Evolutionary conservation across 2,113 vertebrate species (phyloP).

Genomic region (Chionomys nivalis): DNA sequence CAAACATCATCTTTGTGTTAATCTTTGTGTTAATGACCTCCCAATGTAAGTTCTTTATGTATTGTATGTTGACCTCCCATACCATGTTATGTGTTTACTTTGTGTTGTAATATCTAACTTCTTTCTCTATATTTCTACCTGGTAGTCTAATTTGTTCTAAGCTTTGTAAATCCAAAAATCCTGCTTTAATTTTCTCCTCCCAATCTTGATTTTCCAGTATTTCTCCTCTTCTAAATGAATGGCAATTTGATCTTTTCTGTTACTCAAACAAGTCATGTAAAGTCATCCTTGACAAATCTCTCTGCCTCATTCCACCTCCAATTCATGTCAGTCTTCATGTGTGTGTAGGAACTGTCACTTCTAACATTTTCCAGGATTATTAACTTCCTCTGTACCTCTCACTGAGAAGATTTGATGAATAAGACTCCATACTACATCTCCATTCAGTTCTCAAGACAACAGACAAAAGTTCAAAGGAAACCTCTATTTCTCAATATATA

Average conservation of each 20-base stretch:
- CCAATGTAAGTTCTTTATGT: background rate
- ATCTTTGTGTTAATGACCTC: background rate
- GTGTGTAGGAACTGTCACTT: background rate
- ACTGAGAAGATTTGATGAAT: background rate
- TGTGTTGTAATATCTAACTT: background rate
- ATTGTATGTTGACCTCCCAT: background rate
- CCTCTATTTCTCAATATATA: background rate
- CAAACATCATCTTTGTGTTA: background rate
- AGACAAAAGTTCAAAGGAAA: background rate
- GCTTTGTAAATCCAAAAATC: background rate
- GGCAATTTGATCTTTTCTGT: background rate
- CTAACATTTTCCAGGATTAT: background rate
- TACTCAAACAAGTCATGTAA: background rate
- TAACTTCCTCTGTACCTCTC: background rate
- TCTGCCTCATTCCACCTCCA: background rate
- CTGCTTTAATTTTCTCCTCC: background rate
- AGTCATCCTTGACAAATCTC: background rate
- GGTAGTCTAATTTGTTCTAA: background rate
- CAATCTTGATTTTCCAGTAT: background rate
- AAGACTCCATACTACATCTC: background rate
- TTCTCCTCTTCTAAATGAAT: background rate
- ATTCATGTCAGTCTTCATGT: background rate
- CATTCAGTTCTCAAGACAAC: background rate
- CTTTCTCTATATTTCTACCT: background rate
- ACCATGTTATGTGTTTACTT: background rate